Conservation (phyloP, 2,888 invertebrate species). For the Eremobia ochroleuca region DNA sequence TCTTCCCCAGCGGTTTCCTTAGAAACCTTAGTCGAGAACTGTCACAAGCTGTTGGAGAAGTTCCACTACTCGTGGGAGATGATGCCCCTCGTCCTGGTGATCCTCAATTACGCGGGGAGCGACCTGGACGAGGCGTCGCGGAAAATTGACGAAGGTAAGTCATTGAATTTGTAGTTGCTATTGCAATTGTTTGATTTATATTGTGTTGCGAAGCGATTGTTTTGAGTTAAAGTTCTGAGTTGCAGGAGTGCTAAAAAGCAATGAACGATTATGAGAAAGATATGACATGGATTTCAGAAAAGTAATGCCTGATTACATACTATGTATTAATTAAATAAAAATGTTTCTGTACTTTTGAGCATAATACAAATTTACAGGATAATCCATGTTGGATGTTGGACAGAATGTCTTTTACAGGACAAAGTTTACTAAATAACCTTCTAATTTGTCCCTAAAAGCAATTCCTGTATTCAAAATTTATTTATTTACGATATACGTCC, state of each 20-base stretch:
- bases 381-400: too few relatives aligned
- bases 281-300: background rate
- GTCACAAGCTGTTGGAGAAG: conserved; percentile 94
- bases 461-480: too few relatives aligned
- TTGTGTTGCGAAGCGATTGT: conserved; percentile 35
- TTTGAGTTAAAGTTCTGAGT: background rate
- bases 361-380: too few relatives aligned
- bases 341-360: background rate
- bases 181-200: conserved; percentile 43
- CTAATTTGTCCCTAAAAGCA: too few relatives aligned
- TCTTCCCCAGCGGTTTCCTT: conserved; percentile 84
- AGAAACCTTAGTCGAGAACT: conserved; percentile 93
- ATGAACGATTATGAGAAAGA: background rate
- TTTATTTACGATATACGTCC: too few relatives aligned
- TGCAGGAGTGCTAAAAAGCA: background rate
- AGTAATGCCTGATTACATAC: background rate
- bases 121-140: conserved; percentile 94
- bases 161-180: conserved; percentile 16
- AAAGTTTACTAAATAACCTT: background rate
- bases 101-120: conserved; percentile 94
- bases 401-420: background rate
- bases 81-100: conserved; percentile 95
- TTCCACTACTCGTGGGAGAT: conserved; percentile 95
- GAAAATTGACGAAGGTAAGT: conserved; percentile 94
- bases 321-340: background rate